Evolutionary conservation across 2,797 vertebrate genomes (phyloP).

Genomic region (Spheniscus humboldti): DNA sequence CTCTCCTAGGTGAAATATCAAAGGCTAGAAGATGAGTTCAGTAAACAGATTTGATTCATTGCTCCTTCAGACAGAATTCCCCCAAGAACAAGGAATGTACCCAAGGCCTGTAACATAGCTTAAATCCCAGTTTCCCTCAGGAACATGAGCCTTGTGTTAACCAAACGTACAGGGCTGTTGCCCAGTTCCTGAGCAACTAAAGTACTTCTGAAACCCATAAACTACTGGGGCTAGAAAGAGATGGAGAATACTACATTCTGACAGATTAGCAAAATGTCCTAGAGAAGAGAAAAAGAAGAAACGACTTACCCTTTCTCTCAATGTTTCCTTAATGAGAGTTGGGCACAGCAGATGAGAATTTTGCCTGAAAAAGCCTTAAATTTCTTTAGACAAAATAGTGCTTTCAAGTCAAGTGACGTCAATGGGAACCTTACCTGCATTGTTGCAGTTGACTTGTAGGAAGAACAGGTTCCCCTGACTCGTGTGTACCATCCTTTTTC

Average conservation of each 20-base stretch:
- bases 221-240: not conserved
- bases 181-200: not conserved
- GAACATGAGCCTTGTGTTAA: not conserved
- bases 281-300: not conserved
- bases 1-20: not conserved
- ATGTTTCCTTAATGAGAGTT: not conserved
- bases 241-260: not conserved
- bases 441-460: not conserved
- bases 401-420: not conserved
- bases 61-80: not conserved
- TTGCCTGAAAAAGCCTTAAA: not conserved
- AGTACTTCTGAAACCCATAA: not conserved
- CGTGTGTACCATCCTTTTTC: not conserved
- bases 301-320: not conserved
- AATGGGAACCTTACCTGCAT: not conserved
- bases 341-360: not conserved
- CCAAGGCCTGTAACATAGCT: not conserved
- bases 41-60: not conserved
- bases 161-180: not conserved
- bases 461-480: not conserved
- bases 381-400: not conserved
- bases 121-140: not conserved
- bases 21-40: not conserved
- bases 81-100: not conserved
- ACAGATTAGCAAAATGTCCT: not conserved